These are phyloP conservation scores for Trogon melanurus DNA, from an alignment of 2,113 vertebrate genomes.

Conservation along the genomic window DNA sequence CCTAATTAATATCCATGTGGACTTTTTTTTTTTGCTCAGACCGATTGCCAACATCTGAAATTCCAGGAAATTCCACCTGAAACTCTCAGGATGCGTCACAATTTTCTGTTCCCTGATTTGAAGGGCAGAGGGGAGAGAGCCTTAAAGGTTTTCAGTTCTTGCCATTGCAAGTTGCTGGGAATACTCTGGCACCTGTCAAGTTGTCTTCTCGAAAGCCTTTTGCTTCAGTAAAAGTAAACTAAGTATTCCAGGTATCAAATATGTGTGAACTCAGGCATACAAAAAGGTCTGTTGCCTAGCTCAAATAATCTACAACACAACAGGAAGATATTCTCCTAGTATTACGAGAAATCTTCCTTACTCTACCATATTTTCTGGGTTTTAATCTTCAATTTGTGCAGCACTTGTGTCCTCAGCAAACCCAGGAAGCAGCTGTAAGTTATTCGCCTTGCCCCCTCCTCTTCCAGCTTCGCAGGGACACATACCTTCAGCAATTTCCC, in stretches of 20 bases:
- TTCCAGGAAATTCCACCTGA: not conserved
- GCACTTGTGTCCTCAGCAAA: not conserved
- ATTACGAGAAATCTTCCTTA: not conserved
- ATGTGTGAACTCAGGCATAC: not conserved
- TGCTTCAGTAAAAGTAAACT: not conserved
- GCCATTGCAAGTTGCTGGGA: not conserved
- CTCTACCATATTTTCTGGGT: not conserved
- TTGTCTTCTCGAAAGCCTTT: not conserved
- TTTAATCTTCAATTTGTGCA: not conserved
- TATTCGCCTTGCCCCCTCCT: not conserved
- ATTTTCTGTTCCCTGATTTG: slow-evolving; percentile 3
- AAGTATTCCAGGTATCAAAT: not conserved
- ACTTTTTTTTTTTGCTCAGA: not conserved
- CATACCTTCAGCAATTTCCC: slow-evolving; percentile 22
- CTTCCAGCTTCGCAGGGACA: not conserved
- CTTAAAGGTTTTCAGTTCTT: not conserved
- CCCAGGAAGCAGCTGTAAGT: not conserved
- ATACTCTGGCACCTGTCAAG: not conserved
- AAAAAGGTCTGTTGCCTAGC: not conserved
- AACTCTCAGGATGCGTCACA: not conserved
- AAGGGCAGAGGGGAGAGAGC: not conserved
- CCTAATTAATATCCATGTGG: not conserved
- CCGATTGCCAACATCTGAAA: not conserved
- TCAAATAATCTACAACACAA: not conserved
- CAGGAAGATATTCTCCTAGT: not conserved